These are phyloP conservation scores for Sphaeramia orbicularis DNA, from an alignment of 2,797 vertebrate genomes.

Conservation along the genomic window DNA sequence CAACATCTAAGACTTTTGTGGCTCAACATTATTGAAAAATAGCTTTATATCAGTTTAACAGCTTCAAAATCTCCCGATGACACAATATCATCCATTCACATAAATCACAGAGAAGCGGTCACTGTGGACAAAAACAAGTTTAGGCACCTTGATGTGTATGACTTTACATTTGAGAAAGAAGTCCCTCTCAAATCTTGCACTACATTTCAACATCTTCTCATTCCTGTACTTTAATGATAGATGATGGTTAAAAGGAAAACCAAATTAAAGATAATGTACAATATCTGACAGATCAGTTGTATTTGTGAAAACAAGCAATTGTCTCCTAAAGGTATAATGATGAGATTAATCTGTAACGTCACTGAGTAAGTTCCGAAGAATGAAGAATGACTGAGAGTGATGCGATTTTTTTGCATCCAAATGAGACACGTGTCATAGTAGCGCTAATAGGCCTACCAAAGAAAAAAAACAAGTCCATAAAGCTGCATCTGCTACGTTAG, in stretches of 20 bases:
- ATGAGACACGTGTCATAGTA: conserved; percentile 35
- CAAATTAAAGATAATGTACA: conserved; percentile 47
- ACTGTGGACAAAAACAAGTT: conserved; percentile 69
- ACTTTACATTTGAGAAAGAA: conserved; percentile 48
- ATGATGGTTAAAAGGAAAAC: conserved; percentile 39
- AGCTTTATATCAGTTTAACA: conserved; percentile 51
- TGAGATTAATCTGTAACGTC: conserved; percentile 30
- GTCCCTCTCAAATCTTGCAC: conserved; percentile 20
- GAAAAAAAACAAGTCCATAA: conserved; percentile 26
- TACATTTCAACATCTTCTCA: conserved; percentile 37
- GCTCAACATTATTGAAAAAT: conserved; percentile 69
- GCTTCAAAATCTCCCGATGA: conserved; percentile 51
- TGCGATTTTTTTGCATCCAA: conserved; percentile 42
- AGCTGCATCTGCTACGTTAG: conserved; percentile 18
- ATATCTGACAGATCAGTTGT: conserved; percentile 33
- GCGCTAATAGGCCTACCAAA: conserved; percentile 5
- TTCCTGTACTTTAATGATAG: conserved; percentile 46
- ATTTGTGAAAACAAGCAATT: conserved; percentile 34
- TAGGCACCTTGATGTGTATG: conserved; percentile 76
- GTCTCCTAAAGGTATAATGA: conserved; percentile 35
- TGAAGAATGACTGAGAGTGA: conserved; percentile 43
- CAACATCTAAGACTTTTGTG: conserved; percentile 77
- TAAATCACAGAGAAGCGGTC: conserved; percentile 78
- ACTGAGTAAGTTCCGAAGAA: conserved; percentile 38
- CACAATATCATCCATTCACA: conserved; percentile 66